Evolutionary conservation across 1,140 invertebrate species (phyloP).

Genomic region (Caenorhabditis elegans): WBcel235 BX284603.4:3238001-3238500

Average conservation of each 20-base stretch:
- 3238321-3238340: not conserved
- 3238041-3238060: not conserved
- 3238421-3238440: too few relatives aligned
- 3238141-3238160: not conserved
- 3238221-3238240: not conserved
- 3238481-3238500: too few relatives aligned
- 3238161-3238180: not conserved
- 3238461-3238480: too few relatives aligned
- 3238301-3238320: not conserved
- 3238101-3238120: not conserved
- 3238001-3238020: not conserved
- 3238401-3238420: too few relatives aligned
- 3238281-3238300: not conserved
- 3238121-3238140: not conserved
- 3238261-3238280: not conserved
- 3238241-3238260: not conserved
- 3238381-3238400: not conserved
- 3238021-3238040: not conserved
- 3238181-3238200: not conserved
- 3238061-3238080: not conserved
- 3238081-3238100: not conserved
- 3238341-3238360: not conserved
- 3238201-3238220: not conserved
- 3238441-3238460: too few relatives aligned
- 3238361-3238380: too few relatives aligned